phyloP scores from a whole-genome alignment of 2,888 invertebrate species.

The Rhabditoides inermis region DNA sequence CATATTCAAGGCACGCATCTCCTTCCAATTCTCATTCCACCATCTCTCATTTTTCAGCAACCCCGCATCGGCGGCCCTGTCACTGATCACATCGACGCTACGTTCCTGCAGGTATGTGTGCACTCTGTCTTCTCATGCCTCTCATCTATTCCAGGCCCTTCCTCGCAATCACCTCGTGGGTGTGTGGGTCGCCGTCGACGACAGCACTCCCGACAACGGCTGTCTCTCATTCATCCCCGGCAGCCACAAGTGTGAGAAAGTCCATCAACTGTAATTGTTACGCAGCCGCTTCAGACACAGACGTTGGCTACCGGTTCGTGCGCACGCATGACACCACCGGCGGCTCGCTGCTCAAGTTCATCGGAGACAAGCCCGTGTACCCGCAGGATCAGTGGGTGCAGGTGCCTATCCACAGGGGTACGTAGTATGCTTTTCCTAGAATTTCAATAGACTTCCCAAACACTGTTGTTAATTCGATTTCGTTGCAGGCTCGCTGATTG shows the following conservation, averaged over 20 bases:
- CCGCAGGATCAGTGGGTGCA: slow-evolving; percentile 69
- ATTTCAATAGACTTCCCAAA: too few species aligned
- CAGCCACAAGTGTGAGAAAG: slow-evolving; percentile 73
- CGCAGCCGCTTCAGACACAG: slow-evolving; percentile 19
- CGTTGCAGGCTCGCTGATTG: slow-evolving; percentile 67
- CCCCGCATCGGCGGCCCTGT: slow-evolving; percentile 74
- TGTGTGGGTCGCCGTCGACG: slow-evolving; percentile 91
- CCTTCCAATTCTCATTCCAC: slow-evolving; percentile 4
- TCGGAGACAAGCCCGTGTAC: slow-evolving; percentile 40
- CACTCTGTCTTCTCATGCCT: too few species aligned
- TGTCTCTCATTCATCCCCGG: slow-evolving; percentile 85
- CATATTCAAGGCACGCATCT: slow-evolving; percentile 69
- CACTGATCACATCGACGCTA: slow-evolving; percentile 65
- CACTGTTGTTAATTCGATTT: neutral
- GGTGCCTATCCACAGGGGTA: slow-evolving; percentile 76
- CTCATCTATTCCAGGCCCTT: neutral
- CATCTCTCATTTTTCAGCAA: slow-evolving; percentile 58
- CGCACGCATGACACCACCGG: slow-evolving; percentile 27
- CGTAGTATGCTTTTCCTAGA: too few species aligned
- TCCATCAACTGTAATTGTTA: too few species aligned
- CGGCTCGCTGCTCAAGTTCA: slow-evolving; percentile 39
- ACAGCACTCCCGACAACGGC: slow-evolving; percentile 83
- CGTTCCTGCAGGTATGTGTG: slow-evolving; percentile 79
- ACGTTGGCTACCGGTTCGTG: slow-evolving; percentile 39
- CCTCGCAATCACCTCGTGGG: slow-evolving; percentile 63